These are phyloP conservation scores for Chelon auratus DNA, from an alignment of 2,797 vertebrate genomes.

Conservation along the genomic window DNA sequence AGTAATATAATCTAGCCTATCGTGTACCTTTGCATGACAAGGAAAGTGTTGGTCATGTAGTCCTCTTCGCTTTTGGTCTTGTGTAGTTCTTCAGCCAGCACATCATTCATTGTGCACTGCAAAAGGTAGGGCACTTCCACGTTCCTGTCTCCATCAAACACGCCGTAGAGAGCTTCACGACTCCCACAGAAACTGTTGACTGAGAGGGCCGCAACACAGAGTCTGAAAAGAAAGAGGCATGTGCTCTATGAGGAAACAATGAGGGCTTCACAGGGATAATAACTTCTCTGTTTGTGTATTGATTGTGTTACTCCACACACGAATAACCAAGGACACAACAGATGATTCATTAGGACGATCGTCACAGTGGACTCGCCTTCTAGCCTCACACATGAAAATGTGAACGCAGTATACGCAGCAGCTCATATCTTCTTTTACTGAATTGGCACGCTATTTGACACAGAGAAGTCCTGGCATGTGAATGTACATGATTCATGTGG, in stretches of 20 bases:
- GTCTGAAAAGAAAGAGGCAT: constrained; percentile 72
- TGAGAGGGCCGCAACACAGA: constrained; percentile 95
- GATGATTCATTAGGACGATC: background rate
- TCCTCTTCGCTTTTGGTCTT: constrained; percentile 94
- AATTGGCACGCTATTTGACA: constrained; percentile 6
- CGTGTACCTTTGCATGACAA: constrained; percentile 94
- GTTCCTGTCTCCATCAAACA: constrained; percentile 97
- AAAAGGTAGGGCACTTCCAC: constrained; percentile 96
- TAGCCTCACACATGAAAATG: background rate
- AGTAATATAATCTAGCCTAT: background rate
- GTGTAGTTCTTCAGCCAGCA: constrained; percentile 95
- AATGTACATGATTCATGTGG: constrained; percentile 14
- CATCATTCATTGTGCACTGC: constrained; percentile 98
- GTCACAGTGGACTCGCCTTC: constrained; percentile 1
- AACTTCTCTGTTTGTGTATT: constrained; percentile 10
- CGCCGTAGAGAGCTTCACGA: constrained; percentile 95
- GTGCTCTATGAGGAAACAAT: constrained; percentile 26
- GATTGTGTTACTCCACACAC: constrained; percentile 8
- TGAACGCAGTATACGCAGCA: background rate
- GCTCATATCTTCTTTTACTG: background rate
- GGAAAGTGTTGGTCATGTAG: constrained; percentile 97
- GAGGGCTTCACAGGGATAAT: constrained; percentile 14
- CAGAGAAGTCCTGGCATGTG: constrained; percentile 11
- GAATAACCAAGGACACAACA: constrained; percentile 23
- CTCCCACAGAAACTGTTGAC: constrained; percentile 96